Evolutionary conservation across 2,113 vertebrate genomes (phyloP), one percentile per base, ranked within the genome.

Genomic region (Scomber japonicus): DNA sequence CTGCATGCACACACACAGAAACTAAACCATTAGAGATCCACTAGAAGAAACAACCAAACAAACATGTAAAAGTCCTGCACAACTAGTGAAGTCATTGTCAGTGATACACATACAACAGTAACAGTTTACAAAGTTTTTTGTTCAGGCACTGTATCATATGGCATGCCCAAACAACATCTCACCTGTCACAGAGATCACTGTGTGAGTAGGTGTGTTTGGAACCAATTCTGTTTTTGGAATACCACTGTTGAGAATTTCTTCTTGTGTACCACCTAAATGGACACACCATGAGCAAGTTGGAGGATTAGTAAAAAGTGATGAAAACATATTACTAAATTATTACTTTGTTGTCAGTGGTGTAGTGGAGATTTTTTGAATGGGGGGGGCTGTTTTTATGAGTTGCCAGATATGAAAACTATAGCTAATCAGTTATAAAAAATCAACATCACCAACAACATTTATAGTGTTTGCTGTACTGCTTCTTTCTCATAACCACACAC

Each of bases 181-280:
- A 95, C 95, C 95, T 88, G 93, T 95, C 46, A 95, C 74, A 14
- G 81, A 91, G 73, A 96, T 75, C 5, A 91, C 84, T 17, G 95
- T 93, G 53, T 68, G 82, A 0, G 89, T 68, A 0, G 91, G 78
- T 13, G 92, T 89, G 48, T 76, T 63, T 10, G 92, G 94, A 30
- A 93, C 78, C 73, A 88, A 27, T 35, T 88, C 45, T 0, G 5
- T 75, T 9, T 0, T 31, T 1, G 88, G 15, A 71, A 93, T 88
- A 4, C 21, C 7, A 35, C 83, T 91, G 62, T 70, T 89, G 9
- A 95, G 0, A 15, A 21, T 51, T 79, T 77, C 63, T 15, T 19
- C 46, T 74, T 95, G 91, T 74, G 1, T 11, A 16, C 91, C 91
- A 46, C 9, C 93, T 94, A 56, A 44, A 63, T 10, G 13, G 0